Percentiles rank a stretch among this genome's conserved stretches.
Conservation (phyloP, 1,140 invertebrate genomes). For the Nasonia giraulti region DNA sequence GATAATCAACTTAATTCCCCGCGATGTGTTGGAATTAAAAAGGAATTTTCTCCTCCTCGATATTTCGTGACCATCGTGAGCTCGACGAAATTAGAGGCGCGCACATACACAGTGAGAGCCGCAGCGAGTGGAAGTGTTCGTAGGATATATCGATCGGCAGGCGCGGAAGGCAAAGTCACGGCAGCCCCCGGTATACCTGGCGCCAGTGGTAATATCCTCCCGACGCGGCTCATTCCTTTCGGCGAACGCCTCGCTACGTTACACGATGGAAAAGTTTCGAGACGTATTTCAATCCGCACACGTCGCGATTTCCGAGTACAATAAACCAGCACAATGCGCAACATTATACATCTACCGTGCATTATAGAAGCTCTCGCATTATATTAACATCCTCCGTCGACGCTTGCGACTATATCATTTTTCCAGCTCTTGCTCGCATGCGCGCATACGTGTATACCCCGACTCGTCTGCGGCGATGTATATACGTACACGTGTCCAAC, state of each 20-base stretch:
- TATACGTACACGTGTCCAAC: too few relatives aligned
- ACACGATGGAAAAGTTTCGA: not conserved
- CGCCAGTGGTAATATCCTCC: not conserved
- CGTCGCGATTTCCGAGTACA: too few relatives aligned
- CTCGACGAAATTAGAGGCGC: not conserved
- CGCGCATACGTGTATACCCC: not conserved
- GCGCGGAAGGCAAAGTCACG: constrained; percentile 25
- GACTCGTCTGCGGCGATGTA: too few relatives aligned
- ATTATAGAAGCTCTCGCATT: too few relatives aligned
- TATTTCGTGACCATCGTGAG: constrained; percentile 2
- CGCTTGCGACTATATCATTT: too few relatives aligned
- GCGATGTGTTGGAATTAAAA: constrained; percentile 7
- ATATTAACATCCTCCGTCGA: too few relatives aligned
- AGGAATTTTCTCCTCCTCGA: constrained; percentile 9
- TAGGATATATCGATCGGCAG: constrained; percentile 25
- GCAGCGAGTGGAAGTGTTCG: not conserved
- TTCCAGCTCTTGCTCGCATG: too few relatives aligned
- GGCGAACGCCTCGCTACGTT: not conserved
- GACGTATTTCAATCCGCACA: too few relatives aligned
- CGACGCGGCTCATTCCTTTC: not conserved
- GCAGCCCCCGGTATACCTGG: not conserved
- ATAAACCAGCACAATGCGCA: not conserved
- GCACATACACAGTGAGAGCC: not conserved
- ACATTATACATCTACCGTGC: not conserved
- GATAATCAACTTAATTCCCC: not conserved